Evolutionary conservation across 2,797 vertebrate species (phyloP), one percentile per base, ranked within the genome.

Genomic region (Pterois miles): DNA sequence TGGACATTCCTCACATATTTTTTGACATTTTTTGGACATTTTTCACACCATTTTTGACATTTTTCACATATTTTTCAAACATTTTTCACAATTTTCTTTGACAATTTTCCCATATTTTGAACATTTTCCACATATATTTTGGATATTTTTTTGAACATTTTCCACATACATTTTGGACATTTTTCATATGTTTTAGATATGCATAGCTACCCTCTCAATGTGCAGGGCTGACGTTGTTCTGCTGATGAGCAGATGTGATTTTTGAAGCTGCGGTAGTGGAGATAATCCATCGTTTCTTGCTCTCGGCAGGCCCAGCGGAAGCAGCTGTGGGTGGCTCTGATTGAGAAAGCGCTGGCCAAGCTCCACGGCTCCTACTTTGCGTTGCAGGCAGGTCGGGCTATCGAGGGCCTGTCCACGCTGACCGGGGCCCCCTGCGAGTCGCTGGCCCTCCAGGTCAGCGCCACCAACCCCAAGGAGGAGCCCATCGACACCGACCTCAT

Each of bases 341-440:
- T 99, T 12, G 98, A 98, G 91, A 99, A 99, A 92, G 98, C 98
- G 0, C 89, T 98, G 90, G 98, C 98, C 72, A 99, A 99, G 93
- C 96, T 99, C 69, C 98, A 99, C 4, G 97, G 98, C 46, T 98
- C 97, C 64, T 99, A 99, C 95, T 98, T 98, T 8, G 96, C 97
- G 14, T 92, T 99, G 73, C 98, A 99, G 94, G 98, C 98, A 0
- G 97, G 98, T 48, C 96, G 98, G 0, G 97, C 98, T 80, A 98
- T 99, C 1, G 98, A 99, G 88, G 98, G 98, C 69, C 95, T 99
- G 88, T 97, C 97, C 85, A 98, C 98, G 0, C 95, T 98, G 84
- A 99, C 98, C 0, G 97, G 98, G 12, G 97, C 97, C 34, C 98
- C 97, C 87, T 99, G 98, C 68, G 97, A 99, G 93, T 98, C 97